Base-by-base conservation (phyloP, 2,797 vertebrate species). In the Alosa sapidissima region DNA sequence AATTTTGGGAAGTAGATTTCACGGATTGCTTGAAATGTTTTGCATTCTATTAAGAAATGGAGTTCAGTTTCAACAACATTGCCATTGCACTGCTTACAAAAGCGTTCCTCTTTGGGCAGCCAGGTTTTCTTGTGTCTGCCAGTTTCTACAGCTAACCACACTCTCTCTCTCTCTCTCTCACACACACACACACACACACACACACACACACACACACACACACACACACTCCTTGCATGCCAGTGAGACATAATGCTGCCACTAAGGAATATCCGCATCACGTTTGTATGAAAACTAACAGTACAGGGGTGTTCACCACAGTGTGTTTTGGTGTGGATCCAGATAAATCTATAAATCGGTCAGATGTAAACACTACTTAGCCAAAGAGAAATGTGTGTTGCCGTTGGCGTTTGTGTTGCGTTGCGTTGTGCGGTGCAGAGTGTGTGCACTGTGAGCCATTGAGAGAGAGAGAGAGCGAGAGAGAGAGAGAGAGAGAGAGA, bases 181-280 rank as follows among this genome's bases (percentile, higher is more conserved):
- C 81, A 87, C 83, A 88, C 84, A 72, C 81, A 51, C 85, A 86
- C 84, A 81, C 33, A 84, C 84, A 41, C 81, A 87, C 83, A 88
- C 84, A 72, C 81, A 51, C 85, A 86, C 84, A 81, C 81, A 60
- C 85, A 86, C 84, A 87, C 47, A 85, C 52, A 89, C 88, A 49
- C 72, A 54, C 41, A 58, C 45, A 84, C 55, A 65, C 24, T 52
- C 10, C 48, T 54, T 33, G n/a, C n/a, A 54, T 82, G 21, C 28
- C 47, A 28, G 60, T 28, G 24, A 28, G 60, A 65, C 60, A 28
- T 24, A 65, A 24, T 65, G 60, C 60, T 65, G n/a, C 28, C 68
- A 75, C 68, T 41, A 33, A 75, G 36, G 33, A 72, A 41, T 62
- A 62, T 28, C n/a, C 24, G 36, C 33, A 72, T 72, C 33, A 72